Percentiles rank a stretch among this genome's conserved stretches.
These are phyloP conservation scores for Syrmaticus mikado DNA, from an alignment of 2,113 vertebrate genomes.

Conservation along the genomic window DNA sequence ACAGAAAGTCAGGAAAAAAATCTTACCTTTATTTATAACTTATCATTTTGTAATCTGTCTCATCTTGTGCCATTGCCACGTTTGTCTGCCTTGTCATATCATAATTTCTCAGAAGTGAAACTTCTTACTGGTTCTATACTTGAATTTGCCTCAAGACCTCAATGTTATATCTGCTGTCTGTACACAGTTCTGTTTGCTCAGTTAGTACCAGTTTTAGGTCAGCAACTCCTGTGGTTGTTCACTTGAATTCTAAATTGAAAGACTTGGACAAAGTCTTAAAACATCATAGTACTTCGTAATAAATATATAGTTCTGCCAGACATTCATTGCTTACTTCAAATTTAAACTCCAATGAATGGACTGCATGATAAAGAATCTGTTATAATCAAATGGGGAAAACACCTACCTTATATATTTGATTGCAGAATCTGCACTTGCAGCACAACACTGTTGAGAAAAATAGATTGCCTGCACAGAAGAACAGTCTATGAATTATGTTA, in stretches of 20 bases:
- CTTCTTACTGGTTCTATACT: background rate
- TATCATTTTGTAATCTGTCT: background rate
- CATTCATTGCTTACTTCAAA: background rate
- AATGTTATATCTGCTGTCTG: background rate
- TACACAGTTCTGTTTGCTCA: background rate
- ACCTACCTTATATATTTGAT: background rate
- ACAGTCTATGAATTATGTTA: background rate
- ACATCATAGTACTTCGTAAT: background rate
- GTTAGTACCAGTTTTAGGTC: background rate
- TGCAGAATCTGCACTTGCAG: background rate
- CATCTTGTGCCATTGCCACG: background rate
- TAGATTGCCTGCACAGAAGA: background rate
- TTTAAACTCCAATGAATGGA: background rate
- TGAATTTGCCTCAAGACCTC: background rate
- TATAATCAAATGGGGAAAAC: background rate
- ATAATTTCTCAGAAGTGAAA: background rate
- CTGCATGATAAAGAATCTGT: background rate
- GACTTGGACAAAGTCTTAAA: background rate
- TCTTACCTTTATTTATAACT: background rate
- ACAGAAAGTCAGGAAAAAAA: background rate
- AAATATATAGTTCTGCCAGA: background rate
- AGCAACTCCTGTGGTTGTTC: background rate
- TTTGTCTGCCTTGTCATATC: background rate
- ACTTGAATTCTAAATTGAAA: background rate
- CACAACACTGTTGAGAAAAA: background rate